Base-by-base conservation (phyloP, 2,888 invertebrate species). In the Diplazon laetatorius region DNA sequence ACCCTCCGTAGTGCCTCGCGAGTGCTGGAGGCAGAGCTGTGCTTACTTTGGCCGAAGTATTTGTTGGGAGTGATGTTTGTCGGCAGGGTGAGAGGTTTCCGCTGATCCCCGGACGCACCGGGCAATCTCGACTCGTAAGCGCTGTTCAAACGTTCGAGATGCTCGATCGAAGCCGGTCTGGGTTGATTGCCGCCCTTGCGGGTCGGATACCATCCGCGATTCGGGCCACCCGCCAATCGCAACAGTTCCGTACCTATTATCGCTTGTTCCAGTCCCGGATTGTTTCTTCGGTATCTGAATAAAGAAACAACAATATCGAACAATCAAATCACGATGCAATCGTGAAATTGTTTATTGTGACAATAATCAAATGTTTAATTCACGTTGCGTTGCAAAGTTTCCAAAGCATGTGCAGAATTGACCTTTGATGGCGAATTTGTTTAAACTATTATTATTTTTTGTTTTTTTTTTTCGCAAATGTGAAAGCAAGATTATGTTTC, bases 71-170 rank as follows among this genome's bases (percentile, higher is more conserved):
- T 96, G 88, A 97, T 93, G 93, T 97, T 97, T 76, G 97, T 97
- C 69, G 97, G 97, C 87, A 97, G 93, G n/a, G 97, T 97, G 82
- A 96, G 93, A 4, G 97, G 97, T 89, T 97, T 97, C 87, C 96
- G 93, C 87, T 92, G 82, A 92, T 93, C 87, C 87, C 94, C 86
- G 80, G 93, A 87, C 76, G 91, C 91, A 60, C 92, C 92, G 0
- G 92, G 88, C 80, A 92, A 80, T 62, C 91, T 85, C n/a, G 89
- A 88, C 62, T 90, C 90, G 84, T 88, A 91, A 1, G 89, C 87
- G 82, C 86, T 89, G 84, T 91, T 91, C 89, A 96, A 92, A 86
- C 96, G 93, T 91, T 97, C 97, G 85, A 97, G 93, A 90, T 97
- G 96, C 91, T 97, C 97, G 85, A 96, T 96, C 71, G 96, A 97